A percentile compares a stretch with the other conserved stretches of the same genome.
phyloP scores from a whole-genome alignment of 1,140 invertebrate genomes.

The Eurosta solidaginis region DNA sequence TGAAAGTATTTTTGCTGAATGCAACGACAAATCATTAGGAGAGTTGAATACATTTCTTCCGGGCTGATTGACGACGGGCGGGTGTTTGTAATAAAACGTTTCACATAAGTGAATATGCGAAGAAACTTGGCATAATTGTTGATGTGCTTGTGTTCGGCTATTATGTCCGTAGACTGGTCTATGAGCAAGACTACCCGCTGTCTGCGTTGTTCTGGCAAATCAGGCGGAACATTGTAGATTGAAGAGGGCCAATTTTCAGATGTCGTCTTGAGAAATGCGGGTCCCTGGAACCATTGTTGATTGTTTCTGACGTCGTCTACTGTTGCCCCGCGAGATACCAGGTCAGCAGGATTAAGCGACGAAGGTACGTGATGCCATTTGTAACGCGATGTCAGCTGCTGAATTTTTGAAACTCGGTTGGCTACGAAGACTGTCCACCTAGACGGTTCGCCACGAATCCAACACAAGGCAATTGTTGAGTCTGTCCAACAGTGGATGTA shows the following conservation, averaged over 20 bases:
- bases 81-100: not conserved
- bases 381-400: too few species aligned
- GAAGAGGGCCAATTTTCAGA: not conserved
- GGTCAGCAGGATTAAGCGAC: slow-evolving; percentile 26
- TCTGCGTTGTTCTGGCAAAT: not conserved
- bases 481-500: slow-evolving; percentile 31
- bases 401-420: slow-evolving; percentile 44
- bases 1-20: not conserved
- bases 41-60: not conserved
- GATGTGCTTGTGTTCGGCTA: too few species aligned
- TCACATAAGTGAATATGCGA: not conserved
- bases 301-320: slow-evolving; percentile 38
- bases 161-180: too few species aligned
- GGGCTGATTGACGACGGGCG: not conserved
- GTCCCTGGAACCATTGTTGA: slow-evolving; percentile 54
- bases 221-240: not conserved
- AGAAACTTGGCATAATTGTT: too few species aligned
- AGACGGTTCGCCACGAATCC: slow-evolving; percentile 6
- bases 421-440: slow-evolving; percentile 50
- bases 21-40: not conserved
- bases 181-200: too few species aligned
- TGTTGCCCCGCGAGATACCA: slow-evolving; percentile 37
- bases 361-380: too few species aligned
- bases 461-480: slow-evolving; percentile 32
- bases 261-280: slow-evolving; percentile 17